Conservation (phyloP, 2,888 invertebrate genomes). For the Metallyticus violacea region DNA sequence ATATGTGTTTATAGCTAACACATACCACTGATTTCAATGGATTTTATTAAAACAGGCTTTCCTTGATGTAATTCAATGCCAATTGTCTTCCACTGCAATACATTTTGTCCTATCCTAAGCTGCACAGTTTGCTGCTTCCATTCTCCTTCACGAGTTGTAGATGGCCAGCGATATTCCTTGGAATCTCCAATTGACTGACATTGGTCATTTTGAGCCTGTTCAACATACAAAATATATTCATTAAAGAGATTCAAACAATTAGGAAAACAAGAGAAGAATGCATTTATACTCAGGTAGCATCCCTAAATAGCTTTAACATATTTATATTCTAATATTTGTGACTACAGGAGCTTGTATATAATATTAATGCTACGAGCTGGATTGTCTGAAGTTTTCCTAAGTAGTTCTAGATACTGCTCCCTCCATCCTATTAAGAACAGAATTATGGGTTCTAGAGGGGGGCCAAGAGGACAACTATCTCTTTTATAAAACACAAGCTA, state of each 20-base stretch:
- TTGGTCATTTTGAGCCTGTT: slow-evolving; percentile 51
- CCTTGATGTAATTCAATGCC: slow-evolving; percentile 44
- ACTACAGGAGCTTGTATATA: no score
- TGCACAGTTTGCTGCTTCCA: slow-evolving; percentile 47
- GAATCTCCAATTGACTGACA: slow-evolving; percentile 49
- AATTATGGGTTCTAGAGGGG: no score
- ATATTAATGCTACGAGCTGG: no score
- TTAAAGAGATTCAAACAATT: not conserved
- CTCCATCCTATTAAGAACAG: no score
- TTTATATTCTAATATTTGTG: no score
- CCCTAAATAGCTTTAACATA: no score
- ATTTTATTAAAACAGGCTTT: slow-evolving; percentile 48
- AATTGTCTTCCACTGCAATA: slow-evolving; percentile 54
- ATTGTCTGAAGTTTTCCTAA: no score
- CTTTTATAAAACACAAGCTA: no score
- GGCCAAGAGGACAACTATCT: no score
- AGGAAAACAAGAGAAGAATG: not conserved
- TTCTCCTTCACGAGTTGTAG: slow-evolving; percentile 47
- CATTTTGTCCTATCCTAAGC: slow-evolving; percentile 51
- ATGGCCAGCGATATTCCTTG: slow-evolving; percentile 47
- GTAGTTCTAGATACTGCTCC: no score
- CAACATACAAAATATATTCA: not conserved
- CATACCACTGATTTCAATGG: slow-evolving; percentile 46
- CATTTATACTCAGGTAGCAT: not conserved
- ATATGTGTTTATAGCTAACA: no score